A percentile compares a stretch with the other conserved stretches of the same genome.
These are phyloP conservation scores for Tetranychus truncatus DNA, from an alignment of 2,888 invertebrate genomes.

Conservation along the genomic window DNA sequence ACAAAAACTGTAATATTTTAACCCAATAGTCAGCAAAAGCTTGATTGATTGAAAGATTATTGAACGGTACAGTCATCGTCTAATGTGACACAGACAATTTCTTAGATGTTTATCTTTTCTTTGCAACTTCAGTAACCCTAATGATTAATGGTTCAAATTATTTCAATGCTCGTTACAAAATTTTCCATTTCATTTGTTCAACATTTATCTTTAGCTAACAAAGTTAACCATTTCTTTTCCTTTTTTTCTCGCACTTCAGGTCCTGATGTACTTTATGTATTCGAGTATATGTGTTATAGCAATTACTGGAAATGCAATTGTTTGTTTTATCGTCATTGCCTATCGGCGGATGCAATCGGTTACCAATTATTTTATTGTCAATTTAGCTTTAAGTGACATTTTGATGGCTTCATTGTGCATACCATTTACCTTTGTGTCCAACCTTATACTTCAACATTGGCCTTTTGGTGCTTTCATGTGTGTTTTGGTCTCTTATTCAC, in stretches of 20 bases:
- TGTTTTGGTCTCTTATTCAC: slow-evolving; percentile 60
- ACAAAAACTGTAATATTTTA: too few species aligned
- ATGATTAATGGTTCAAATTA: too few species aligned
- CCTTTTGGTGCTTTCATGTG: slow-evolving; percentile 67
- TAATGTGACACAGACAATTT: too few species aligned
- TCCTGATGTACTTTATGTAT: slow-evolving; percentile 35
- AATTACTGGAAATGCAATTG: slow-evolving; percentile 39
- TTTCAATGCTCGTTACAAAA: too few species aligned
- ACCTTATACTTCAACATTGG: slow-evolving; percentile 60
- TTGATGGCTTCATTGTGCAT: slow-evolving; percentile 75
- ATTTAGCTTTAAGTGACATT: slow-evolving; percentile 67
- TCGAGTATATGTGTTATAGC: slow-evolving; percentile 34
- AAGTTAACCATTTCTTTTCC: not conserved
- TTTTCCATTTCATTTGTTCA: too few species aligned
- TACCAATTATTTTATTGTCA: slow-evolving; percentile 73
- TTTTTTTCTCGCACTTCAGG: slow-evolving; percentile 22
- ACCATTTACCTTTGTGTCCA: slow-evolving; percentile 68
- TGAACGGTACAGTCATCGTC: too few species aligned
- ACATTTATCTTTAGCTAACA: too few species aligned
- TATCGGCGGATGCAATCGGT: slow-evolving; percentile 73
- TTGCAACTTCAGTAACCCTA: too few species aligned
- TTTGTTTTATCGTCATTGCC: slow-evolving; percentile 66
- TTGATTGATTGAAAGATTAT: too few species aligned
- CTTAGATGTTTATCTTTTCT: too few species aligned
- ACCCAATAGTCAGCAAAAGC: too few species aligned